Conservation (phyloP, 2,888 invertebrate genomes). For the Nephrotoma flavescens region DNA sequence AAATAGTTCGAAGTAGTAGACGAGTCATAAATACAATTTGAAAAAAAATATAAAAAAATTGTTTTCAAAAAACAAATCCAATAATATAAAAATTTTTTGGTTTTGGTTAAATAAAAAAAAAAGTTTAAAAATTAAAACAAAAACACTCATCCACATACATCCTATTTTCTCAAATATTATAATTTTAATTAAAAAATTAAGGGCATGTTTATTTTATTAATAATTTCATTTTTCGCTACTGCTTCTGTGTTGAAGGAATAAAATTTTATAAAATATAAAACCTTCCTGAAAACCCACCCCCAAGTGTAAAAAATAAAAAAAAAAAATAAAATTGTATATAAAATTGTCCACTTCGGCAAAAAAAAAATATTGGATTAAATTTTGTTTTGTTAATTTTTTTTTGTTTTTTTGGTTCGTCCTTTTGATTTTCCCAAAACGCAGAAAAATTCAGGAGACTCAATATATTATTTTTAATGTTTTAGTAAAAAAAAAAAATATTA, state of each 20-base stretch:
- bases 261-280: neutral
- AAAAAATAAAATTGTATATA: neutral
- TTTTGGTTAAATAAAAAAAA: neutral
- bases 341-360: neutral
- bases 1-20: neutral
- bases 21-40: slow-evolving; percentile 2
- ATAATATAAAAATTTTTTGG: neutral
- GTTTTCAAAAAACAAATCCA: slow-evolving; percentile 6
- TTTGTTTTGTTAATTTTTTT: neutral
- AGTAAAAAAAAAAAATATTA: neutral
- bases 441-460: neutral
- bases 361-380: neutral
- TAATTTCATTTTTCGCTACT: neutral
- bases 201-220: slow-evolving; percentile 1
- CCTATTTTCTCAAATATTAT: neutral
- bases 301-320: neutral
- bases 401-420: neutral
- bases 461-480: neutral
- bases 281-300: neutral
- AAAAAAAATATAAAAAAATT: neutral
- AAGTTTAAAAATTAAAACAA: neutral
- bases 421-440: neutral
- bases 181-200: slow-evolving; percentile 4
- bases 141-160: neutral
- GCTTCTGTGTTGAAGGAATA: neutral